A percentile compares a stretch with the other conserved stretches of the same genome.
phyloP scores from a whole-genome alignment of 1,140 invertebrate species.

The Temnothorax curvispinosus region DNA sequence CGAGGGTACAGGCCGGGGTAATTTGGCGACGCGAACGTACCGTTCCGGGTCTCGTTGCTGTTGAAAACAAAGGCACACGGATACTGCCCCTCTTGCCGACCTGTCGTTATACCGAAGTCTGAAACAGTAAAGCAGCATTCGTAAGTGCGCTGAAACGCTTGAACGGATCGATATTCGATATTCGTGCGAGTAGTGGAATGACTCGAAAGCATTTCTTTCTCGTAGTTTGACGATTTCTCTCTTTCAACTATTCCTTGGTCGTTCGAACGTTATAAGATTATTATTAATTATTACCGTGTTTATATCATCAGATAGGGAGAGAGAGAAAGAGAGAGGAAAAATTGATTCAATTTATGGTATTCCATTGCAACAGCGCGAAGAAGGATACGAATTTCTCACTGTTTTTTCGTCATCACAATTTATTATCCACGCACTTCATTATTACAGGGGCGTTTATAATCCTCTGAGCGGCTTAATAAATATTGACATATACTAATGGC shows the following conservation, averaged over 20 bases:
- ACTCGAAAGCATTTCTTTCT: not conserved
- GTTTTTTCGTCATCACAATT: constrained; percentile 1
- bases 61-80: constrained; percentile 94
- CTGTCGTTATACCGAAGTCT: constrained; percentile 94
- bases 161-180: not conserved
- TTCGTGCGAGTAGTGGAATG: not conserved
- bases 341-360: constrained; percentile 11
- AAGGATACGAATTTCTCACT: not conserved
- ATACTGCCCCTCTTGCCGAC: constrained; percentile 89
- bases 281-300: not conserved
- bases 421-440: constrained; percentile 51
- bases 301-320: not conserved
- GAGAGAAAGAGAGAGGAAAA: not conserved
- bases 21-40: constrained; percentile 96
- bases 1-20: constrained; percentile 96
- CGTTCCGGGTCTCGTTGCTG: constrained; percentile 91
- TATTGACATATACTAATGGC: constrained; percentile 71
- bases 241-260: not conserved
- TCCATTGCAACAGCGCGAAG: not conserved
- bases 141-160: constrained; percentile 1
- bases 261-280: constrained; percentile 4
- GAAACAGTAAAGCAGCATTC: constrained; percentile 71
- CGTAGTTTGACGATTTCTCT: constrained; percentile 20
- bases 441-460: constrained; percentile 45
- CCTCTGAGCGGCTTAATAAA: constrained; percentile 69